phyloP scores from a whole-genome alignment of 2,797 vertebrate genomes.

The Dipus sagitta region DNA sequence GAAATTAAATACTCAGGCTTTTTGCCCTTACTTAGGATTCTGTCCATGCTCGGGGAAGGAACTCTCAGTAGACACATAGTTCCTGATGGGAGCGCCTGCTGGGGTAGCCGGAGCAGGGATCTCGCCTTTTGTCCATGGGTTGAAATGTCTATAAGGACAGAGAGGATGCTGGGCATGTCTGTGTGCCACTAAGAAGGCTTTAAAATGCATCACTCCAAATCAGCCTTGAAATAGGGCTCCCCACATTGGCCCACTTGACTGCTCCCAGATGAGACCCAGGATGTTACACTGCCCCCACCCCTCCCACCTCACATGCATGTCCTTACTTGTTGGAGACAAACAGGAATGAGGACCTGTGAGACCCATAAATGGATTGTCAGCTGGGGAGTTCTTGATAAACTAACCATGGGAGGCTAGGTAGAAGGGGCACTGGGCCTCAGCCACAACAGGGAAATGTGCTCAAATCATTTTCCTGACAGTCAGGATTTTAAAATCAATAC shows the following conservation, averaged over 20 bases:
- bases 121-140: not conserved
- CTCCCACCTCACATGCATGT: not conserved
- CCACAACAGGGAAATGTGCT: constrained; percentile 60
- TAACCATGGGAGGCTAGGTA: constrained; percentile 28
- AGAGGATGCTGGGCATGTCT: not conserved
- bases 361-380: constrained; percentile 34
- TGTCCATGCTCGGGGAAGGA: not conserved
- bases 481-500: constrained; percentile 76
- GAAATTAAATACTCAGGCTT: constrained; percentile 67
- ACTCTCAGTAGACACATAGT: not conserved
- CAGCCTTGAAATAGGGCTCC: constrained; percentile 47
- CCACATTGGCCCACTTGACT: constrained; percentile 6
- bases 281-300: not conserved
- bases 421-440: constrained; percentile 8
- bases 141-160: not conserved
- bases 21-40: constrained; percentile 61
- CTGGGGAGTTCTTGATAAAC: not conserved
- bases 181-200: not conserved
- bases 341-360: constrained; percentile 13
- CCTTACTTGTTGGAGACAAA: constrained; percentile 53
- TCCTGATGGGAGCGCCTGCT: not conserved
- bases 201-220: constrained; percentile 57
- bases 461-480: constrained; percentile 69
- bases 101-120: not conserved
- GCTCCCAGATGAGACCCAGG: constrained; percentile 22